These are phyloP conservation scores for Peromyscus maniculatus DNA, from an alignment of 2,113 vertebrate species.

Conservation along the genomic window DNA sequence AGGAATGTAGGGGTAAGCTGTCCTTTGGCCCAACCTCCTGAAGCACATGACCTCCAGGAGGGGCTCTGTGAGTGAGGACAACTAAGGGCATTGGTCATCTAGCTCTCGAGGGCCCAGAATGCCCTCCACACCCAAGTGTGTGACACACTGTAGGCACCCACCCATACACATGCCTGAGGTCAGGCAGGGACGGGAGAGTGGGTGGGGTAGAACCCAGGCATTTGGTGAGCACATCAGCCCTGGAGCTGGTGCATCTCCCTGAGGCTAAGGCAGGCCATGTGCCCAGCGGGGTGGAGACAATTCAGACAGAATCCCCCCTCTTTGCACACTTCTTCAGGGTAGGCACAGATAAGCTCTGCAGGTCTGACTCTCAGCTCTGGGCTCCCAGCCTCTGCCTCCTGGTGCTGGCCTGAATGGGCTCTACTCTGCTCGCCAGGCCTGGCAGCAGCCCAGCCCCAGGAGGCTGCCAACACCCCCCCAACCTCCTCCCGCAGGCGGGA, in stretches of 20 bases:
- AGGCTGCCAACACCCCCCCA: constrained; percentile 75
- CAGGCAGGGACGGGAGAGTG: neutral
- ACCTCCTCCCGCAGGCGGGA: constrained; percentile 75
- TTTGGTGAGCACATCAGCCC: neutral
- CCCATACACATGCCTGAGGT: neutral
- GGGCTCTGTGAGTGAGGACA: constrained; percentile 38
- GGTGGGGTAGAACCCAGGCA: neutral
- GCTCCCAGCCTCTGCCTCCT: constrained; percentile 12
- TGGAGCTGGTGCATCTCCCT: neutral
- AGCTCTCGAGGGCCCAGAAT: constrained; percentile 1
- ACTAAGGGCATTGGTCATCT: constrained; percentile 7
- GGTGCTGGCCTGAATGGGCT: neutral
- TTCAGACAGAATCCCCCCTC: neutral
- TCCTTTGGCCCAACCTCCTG: constrained; percentile 1
- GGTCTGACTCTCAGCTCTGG: neutral
- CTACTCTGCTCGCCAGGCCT: constrained; percentile 63
- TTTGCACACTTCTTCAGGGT: neutral
- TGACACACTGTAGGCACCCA: neutral
- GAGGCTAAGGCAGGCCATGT: neutral
- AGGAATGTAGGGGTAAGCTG: neutral
- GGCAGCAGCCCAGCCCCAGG: constrained; percentile 73
- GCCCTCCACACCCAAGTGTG: neutral
- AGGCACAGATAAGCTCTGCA: neutral
- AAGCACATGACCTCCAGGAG: constrained; percentile 53
- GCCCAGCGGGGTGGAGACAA: neutral